Base-by-base conservation (phyloP, 2,113 vertebrate genomes). In the Nothoprocta pentlandii region DNA sequence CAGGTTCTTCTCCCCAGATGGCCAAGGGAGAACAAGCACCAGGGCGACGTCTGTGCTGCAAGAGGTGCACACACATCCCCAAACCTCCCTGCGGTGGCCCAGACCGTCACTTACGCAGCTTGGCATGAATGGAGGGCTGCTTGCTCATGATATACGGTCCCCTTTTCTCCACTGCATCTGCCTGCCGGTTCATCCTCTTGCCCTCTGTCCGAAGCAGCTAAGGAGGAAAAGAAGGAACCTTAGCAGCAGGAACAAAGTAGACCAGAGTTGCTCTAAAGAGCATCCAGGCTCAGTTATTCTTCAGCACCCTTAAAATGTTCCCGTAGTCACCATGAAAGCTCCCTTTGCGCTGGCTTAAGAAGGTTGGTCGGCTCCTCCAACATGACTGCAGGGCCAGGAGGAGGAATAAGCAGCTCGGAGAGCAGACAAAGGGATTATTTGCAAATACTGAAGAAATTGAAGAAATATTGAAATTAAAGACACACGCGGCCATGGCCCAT, bases 91-190 rank as follows among this genome's bases (percentile, higher is more conserved):
- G 32, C 22, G 8, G 6, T 3, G 28, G 17, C 58, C 17, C 19
- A 3, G 6, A 68, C 71, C 67, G 17, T 73, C 90, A 97, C 99
- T 99, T 97, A 99, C 99, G 99, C 69, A 99, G 97, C 97, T 98
- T 99, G 96, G 98, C 96, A 67, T 99, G 99, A 88, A 99, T 93
- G 49, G 98, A 98, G 42, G 98, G 98, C 51, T 96, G 97, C 89
- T 98, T 98, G 93, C 97, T 97, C 98, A 99, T 98, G 96, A 99
- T 97, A 95, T 99, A 99, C 0, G 99, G 99, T 3, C 99, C 99
- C 85, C 98, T 98, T 88, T 99, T 99, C 97, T 99, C 99, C 88
- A 98, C 68, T 0, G 2, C 58, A 8, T 87, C 94, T 2, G 8
- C 25, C 1, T 9, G 73, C 73, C 91, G 87, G 82, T 9, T 93